phyloP scores from a whole-genome alignment of 30 jellyfish, hydroid and myxozoan genomes.

The Haliclystus octoradiatus region DNA sequence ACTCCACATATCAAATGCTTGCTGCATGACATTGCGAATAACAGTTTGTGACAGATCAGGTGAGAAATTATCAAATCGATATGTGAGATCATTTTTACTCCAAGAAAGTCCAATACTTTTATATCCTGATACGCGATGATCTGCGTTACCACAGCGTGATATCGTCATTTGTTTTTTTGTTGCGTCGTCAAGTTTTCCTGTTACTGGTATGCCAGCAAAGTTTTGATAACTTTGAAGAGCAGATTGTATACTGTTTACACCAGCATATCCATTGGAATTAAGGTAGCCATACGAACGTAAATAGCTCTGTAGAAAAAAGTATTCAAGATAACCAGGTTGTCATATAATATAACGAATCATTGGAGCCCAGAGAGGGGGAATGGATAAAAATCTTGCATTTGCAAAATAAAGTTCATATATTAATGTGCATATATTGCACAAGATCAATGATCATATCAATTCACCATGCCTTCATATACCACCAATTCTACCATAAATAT shows the following conservation, averaged over 20 bases:
- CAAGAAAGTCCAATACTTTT: no score
- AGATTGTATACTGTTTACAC: background rate
- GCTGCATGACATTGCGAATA: conserved; percentile 8
- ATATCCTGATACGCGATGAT: conserved; percentile 9
- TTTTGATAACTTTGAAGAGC: conserved; percentile 20
- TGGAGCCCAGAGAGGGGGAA: no score
- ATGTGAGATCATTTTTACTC: conserved; percentile 12
- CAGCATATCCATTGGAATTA: background rate
- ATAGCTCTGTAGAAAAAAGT: conserved; percentile 17
- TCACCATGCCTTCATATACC: no score
- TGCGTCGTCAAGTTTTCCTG: conserved; percentile 26
- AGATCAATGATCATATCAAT: no score
- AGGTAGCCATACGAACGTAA: conserved; percentile 21
- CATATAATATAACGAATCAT: no score
- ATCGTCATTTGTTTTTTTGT: conserved; percentile 18
- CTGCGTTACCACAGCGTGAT: conserved; percentile 41
- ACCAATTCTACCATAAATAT: no score
- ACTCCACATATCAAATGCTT: conserved; percentile 34
- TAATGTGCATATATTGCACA: no score
- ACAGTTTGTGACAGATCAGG: conserved; percentile 15
- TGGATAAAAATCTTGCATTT: no score
- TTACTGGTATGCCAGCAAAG: conserved; percentile 26
- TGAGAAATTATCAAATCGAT: conserved; percentile 18
- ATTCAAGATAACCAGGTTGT: no score
- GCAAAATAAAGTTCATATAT: no score